Conservation (phyloP, 2,113 vertebrate genomes). For the Silurus glanis region DNA sequence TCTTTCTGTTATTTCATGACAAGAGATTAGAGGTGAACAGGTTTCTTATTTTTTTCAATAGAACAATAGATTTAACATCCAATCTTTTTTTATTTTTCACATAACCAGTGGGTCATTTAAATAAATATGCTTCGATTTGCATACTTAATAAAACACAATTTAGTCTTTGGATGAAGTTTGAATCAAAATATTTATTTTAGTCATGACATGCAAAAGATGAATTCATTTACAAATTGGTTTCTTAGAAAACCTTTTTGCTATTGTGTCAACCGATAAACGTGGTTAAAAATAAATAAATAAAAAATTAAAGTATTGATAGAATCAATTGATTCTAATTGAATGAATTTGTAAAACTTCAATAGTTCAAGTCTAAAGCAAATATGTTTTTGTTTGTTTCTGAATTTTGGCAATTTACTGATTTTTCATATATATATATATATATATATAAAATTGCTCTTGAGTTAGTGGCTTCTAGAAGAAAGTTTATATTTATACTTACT, state of each 20-base stretch:
- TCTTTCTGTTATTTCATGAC: not conserved
- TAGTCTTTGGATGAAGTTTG: not conserved
- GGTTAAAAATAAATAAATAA: not conserved
- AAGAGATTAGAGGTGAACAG: slow-evolving; percentile 1
- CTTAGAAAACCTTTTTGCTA: not conserved
- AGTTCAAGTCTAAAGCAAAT: not conserved
- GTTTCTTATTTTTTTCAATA: not conserved
- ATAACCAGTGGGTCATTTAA: not conserved
- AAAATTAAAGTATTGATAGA: not conserved
- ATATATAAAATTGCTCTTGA: too few relatives aligned
- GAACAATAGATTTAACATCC: not conserved
- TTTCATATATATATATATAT: too few relatives aligned
- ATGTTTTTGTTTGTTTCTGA: too few relatives aligned
- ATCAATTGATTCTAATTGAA: not conserved
- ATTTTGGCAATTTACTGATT: too few relatives aligned
- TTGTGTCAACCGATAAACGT: not conserved
- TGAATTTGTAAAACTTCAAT: not conserved
- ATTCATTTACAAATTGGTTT: not conserved
- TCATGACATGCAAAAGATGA: not conserved
- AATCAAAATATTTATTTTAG: slow-evolving; percentile 7
- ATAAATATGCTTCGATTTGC: not conserved
- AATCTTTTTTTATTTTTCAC: not conserved
- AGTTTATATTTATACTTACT: not conserved
- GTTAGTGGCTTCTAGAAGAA: not conserved
- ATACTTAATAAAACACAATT: not conserved